Conservation (phyloP, 2,113 vertebrate species). For the Cettia cetti region DNA sequence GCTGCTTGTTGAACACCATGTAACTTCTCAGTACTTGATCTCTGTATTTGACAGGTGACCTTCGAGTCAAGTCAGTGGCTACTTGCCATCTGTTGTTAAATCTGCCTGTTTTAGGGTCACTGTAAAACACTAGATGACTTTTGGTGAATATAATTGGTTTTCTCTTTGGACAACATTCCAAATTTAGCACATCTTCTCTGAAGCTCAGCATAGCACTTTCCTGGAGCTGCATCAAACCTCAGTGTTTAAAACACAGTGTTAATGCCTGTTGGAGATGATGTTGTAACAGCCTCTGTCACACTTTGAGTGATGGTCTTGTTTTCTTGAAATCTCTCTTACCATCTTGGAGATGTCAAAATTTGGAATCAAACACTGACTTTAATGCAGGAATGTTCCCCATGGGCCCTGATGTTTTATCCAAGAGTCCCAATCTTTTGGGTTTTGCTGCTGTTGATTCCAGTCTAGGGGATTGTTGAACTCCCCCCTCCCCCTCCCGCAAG, state of each 20-base stretch:
- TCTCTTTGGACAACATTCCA: background rate
- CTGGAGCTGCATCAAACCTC: slow-evolving; percentile 29
- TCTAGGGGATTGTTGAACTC: background rate
- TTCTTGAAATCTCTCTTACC: slow-evolving; percentile 31
- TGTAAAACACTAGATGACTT: slow-evolving; percentile 20
- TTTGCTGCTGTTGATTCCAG: background rate
- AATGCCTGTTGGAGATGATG: slow-evolving; percentile 25
- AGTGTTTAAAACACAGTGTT: background rate
- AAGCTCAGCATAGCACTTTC: slow-evolving; percentile 23
- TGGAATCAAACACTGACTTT: slow-evolving; percentile 23
- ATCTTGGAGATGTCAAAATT: slow-evolving; percentile 46
- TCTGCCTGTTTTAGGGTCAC: background rate
- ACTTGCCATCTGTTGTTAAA: slow-evolving; percentile 15
- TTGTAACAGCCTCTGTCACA: slow-evolving; percentile 30
- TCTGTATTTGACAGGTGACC: background rate
- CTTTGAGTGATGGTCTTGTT: slow-evolving; percentile 55
- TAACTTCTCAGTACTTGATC: background rate
- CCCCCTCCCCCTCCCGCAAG: too few species aligned
- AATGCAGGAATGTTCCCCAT: background rate
- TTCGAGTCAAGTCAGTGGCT: background rate
- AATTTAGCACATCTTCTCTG: slow-evolving; percentile 18
- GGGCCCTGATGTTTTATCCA: slow-evolving; percentile 15
- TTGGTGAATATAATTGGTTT: slow-evolving; percentile 19
- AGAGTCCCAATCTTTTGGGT: slow-evolving; percentile 7
- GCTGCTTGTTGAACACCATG: background rate